These are phyloP conservation scores for Paramormyrops kingsleyae DNA, from an alignment of 2,113 vertebrate genomes.

Conservation along the genomic window DNA sequence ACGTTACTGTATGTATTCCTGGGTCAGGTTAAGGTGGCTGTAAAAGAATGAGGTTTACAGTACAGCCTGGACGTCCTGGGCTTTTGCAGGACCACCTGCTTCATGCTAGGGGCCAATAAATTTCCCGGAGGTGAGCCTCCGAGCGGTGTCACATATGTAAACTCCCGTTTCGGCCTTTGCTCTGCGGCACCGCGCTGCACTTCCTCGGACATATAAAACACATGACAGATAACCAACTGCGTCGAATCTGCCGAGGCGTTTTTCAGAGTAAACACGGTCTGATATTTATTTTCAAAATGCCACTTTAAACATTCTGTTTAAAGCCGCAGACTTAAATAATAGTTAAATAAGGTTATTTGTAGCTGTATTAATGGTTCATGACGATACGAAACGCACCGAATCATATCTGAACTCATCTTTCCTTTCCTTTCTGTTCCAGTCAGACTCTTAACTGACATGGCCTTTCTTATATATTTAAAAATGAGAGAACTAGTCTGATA, in stretches of 20 bases:
- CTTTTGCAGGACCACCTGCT: background rate
- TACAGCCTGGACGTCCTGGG: background rate
- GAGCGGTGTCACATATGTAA: background rate
- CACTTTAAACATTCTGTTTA: background rate
- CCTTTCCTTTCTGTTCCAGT: background rate
- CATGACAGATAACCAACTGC: background rate
- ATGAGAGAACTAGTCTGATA: background rate
- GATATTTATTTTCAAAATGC: background rate
- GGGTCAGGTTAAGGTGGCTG: background rate
- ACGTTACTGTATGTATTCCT: background rate
- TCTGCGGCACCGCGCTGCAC: background rate
- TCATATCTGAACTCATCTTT: background rate
- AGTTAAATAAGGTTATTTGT: background rate
- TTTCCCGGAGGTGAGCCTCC: background rate
- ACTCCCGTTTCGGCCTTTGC: background rate
- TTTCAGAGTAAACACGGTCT: background rate
- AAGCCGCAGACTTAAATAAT: background rate
- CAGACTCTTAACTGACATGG: background rate
- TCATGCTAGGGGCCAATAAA: background rate
- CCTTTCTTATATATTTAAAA: background rate
- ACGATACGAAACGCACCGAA: background rate
- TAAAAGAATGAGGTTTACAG: background rate
- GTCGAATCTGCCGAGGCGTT: background rate
- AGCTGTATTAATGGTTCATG: background rate
- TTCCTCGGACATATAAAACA: background rate